Evolutionary conservation across 1,140 invertebrate genomes (phyloP), one percentile per base, ranked within the genome.

Genomic region (Drosophila lacteicornis): DNA sequence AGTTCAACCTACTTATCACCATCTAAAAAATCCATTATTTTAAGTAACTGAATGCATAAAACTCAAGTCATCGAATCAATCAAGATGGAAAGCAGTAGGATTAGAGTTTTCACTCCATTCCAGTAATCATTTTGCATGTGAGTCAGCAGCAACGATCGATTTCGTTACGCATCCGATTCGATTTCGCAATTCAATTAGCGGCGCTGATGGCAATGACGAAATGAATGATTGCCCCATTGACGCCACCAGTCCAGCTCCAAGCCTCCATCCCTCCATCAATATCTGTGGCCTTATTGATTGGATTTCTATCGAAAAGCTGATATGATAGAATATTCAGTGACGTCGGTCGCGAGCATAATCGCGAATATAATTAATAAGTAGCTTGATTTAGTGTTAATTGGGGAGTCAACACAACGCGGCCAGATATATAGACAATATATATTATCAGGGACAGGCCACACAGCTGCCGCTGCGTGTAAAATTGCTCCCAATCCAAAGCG

Each of bases 311-410:
- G 17, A 55, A 43, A n/a, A 9, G 36, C 46, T 25, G 59, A 66
- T 67, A 75, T 42, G 63, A 65, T 55, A 38, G 50, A 69, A 49
- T 63, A 45, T 36, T 56, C 25, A 38, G 46, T 62, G 56, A 51
- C 27, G 43, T 38, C 33, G 56, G 30, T 46, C 13, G 65, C 56
- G 19, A 58, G 59, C 77, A 75, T 55, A 57, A 65, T 62, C 50
- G 60, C 55, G 40, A 74, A 67, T 74, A 67, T 70, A 88, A 81
- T 88, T 87, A 88, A 84, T 84, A 75, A 75, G 66, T 42, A 49
- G 51, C 74, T 79, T 84, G 84, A 88, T 88, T 88, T 88, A 84
- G 80, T 90, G 80, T 79, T 88, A 88, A 90, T 88, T 88, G 80
- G 68, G n/a, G 36, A 56, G 58, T 60, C 56, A 49, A 70, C 38